phyloP scores from a whole-genome alignment of 92 coral and sea anemone species.

The Zoanthus sociatus region DNA sequence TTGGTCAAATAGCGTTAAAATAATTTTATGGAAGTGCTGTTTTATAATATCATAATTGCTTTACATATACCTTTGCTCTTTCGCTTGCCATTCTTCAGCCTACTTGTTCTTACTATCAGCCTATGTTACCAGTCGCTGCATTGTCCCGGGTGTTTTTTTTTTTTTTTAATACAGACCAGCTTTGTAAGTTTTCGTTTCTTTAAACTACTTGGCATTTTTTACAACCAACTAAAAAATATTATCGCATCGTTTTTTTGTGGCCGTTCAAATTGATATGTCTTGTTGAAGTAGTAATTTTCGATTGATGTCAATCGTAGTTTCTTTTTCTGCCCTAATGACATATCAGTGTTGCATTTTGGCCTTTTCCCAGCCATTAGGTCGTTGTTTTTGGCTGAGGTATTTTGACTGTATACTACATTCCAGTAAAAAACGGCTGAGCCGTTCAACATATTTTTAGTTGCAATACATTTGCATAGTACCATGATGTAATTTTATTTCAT shows the following conservation, averaged over 20 bases:
- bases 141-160: not conserved
- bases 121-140: not conserved
- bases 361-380: not conserved
- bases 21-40: not conserved
- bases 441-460: not conserved
- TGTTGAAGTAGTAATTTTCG: too few species aligned
- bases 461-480: too few species aligned
- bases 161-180: not conserved
- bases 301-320: too few species aligned
- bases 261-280: too few species aligned
- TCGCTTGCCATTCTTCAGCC: not conserved
- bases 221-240: not conserved
- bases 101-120: not conserved
- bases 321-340: too few species aligned
- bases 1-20: slow-evolving; percentile 87
- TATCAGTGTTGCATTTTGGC: too few species aligned
- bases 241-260: not conserved
- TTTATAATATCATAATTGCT: not conserved
- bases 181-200: not conserved
- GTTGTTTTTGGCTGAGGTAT: not conserved
- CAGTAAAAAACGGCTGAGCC: not conserved
- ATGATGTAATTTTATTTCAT: not conserved
- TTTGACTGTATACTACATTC: not conserved
- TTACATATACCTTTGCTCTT: not conserved
- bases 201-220: not conserved